Percentiles rank a stretch among this genome's conserved stretches.
Conservation (phyloP, 1,140 invertebrate species). For the Drosophila suzukii region DNA sequence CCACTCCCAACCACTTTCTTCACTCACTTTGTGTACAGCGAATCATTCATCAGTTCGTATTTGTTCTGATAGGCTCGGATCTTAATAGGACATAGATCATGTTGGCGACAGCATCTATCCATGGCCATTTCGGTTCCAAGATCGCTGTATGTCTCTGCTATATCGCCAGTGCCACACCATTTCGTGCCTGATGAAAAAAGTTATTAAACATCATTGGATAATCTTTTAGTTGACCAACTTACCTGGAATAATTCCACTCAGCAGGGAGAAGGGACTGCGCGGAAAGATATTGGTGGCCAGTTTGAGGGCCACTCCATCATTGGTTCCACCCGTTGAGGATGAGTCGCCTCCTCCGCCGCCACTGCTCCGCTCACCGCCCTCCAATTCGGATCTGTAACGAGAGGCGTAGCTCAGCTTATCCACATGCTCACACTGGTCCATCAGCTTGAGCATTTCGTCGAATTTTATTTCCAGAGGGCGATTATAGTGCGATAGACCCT, state of each 20-base stretch:
- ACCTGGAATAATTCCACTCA: slow-evolving; percentile 92
- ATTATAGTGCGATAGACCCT: slow-evolving; percentile 86
- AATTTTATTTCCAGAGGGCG: slow-evolving; percentile 88
- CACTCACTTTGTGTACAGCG: slow-evolving; percentile 92
- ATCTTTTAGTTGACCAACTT: slow-evolving; percentile 1
- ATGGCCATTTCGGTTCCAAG: slow-evolving; percentile 89
- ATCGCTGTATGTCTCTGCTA: slow-evolving; percentile 93
- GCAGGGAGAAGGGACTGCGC: slow-evolving; percentile 88
- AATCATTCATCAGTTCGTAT: slow-evolving; percentile 93
- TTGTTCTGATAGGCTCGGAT: slow-evolving; percentile 89
- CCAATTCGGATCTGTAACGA: slow-evolving; percentile 50
- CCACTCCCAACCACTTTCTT: not conserved
- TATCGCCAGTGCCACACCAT: slow-evolving; percentile 95
- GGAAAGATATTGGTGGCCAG: slow-evolving; percentile 83
- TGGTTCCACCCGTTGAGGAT: slow-evolving; percentile 15
- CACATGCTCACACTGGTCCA: slow-evolving; percentile 90
- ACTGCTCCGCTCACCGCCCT: slow-evolving; percentile 54
- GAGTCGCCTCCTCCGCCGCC: slow-evolving; percentile 9
- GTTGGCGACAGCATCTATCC: slow-evolving; percentile 93
- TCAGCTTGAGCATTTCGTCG: slow-evolving; percentile 89
- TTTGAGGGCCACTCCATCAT: slow-evolving; percentile 56
- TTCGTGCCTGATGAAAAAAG: slow-evolving; percentile 89
- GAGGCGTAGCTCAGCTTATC: slow-evolving; percentile 77
- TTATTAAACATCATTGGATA: too few relatives aligned
- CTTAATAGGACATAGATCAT: slow-evolving; percentile 91